Evolutionary conservation across 1,140 invertebrate species (phyloP).

Genomic region (Ectropis grisescens): DNA sequence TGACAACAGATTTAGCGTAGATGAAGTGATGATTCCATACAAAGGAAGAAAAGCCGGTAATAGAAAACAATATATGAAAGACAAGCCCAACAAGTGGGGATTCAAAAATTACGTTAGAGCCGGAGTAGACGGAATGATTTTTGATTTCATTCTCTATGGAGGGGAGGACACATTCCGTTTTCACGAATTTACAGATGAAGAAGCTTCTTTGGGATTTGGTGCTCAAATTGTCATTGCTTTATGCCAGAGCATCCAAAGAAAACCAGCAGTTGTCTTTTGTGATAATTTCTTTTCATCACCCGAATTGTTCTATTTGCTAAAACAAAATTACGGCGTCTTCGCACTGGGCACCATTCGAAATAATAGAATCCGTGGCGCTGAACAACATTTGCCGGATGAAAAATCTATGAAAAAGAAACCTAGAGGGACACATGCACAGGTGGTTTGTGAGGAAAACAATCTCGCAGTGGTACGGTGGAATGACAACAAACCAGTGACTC

Average conservation of each 20-base stretch:
- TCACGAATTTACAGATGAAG: conserved; percentile 15
- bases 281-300: conserved; percentile 21
- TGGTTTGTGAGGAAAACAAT: conserved; percentile 6
- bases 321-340: conserved; percentile 17
- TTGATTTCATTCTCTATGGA: conserved; percentile 47
- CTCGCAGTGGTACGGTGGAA: conserved; percentile 19
- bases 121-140: conserved; percentile 24
- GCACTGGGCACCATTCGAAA: conserved; percentile 15
- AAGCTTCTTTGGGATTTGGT: conserved; percentile 20
- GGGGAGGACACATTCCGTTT: conserved; percentile 20
- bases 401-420: conserved; percentile 16
- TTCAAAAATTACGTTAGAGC: conserved; percentile 45
- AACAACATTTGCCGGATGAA: conserved; percentile 10
- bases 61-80: conserved; percentile 25
- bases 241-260: conserved; percentile 11
- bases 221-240: conserved; percentile 19
- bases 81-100: conserved; percentile 32
- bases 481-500: conserved; percentile 17
- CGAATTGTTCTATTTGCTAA: conserved; percentile 12
- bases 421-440: conserved; percentile 11
- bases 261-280: conserved; percentile 16
- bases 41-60: conserved; percentile 12
- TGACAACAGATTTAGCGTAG: conserved; percentile 7
- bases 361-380: conserved; percentile 8
- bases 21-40: conserved; percentile 9